Percentiles rank a stretch among this genome's conserved stretches.
These are phyloP conservation scores for Glossophaga mutica DNA, from an alignment of 2,797 vertebrate genomes.

Conservation along the genomic window DNA sequence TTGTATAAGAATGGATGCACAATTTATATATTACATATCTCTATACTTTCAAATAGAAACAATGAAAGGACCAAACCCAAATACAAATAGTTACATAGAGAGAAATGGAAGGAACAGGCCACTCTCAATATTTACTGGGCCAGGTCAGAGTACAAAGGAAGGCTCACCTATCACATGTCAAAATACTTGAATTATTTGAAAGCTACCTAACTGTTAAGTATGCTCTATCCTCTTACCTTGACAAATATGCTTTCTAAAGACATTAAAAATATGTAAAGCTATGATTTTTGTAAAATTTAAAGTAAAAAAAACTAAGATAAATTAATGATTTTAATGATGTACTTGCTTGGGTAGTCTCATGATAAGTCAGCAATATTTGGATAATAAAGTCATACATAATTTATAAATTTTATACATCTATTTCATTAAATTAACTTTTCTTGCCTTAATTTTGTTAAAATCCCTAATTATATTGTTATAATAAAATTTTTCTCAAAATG, in stretches of 20 bases:
- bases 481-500: neutral
- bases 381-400: neutral
- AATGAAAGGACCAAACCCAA: neutral
- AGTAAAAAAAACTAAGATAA: neutral
- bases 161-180: neutral
- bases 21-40: neutral
- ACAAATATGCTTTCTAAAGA: neutral
- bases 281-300: neutral
- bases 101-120: neutral
- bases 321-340: neutral
- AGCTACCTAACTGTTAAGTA: neutral
- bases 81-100: neutral
- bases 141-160: neutral
- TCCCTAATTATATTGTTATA: neutral
- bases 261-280: neutral
- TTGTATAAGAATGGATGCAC: neutral
- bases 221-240: neutral
- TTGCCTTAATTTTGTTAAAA: neutral
- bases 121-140: neutral
- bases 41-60: neutral
- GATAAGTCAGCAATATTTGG: neutral
- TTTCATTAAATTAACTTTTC: neutral
- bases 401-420: neutral
- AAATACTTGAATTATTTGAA: conserved; percentile 1
- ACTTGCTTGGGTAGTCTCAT: neutral